phyloP scores from a whole-genome alignment of 2,888 invertebrate genomes.

The Andrena chrysosceles region DNA sequence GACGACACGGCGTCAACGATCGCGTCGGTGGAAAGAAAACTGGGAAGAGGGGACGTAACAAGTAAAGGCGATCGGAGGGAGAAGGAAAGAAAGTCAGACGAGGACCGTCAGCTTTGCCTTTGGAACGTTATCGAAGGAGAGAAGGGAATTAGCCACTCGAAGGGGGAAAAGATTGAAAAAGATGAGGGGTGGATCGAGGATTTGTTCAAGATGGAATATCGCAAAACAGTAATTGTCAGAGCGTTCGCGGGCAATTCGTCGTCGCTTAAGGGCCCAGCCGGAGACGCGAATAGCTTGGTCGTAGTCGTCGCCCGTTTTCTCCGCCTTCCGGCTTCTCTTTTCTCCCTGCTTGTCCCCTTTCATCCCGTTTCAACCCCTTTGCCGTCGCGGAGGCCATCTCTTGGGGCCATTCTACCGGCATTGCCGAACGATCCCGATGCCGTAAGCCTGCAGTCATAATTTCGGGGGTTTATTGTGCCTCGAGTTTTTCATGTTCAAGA shows the following conservation, averaged over 20 bases:
- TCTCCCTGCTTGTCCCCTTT: constrained; percentile 2
- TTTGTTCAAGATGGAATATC: background rate
- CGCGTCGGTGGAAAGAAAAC: background rate
- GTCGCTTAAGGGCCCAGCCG: background rate
- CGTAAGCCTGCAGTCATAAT: constrained; percentile 75
- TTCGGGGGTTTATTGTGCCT: constrained; percentile 77
- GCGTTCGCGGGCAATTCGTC: constrained; percentile 1
- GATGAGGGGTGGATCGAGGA: background rate
- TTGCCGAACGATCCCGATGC: constrained; percentile 54
- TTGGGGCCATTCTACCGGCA: constrained; percentile 58
- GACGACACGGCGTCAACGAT: constrained; percentile 18
- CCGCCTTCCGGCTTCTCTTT: constrained; percentile 1
- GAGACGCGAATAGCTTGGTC: constrained; percentile 3
- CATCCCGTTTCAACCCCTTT: background rate
- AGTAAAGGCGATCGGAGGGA: background rate
- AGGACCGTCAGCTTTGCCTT: background rate
- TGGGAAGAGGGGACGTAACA: background rate
- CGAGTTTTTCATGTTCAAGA: constrained; percentile 76
- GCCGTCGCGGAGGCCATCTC: constrained; percentile 16
- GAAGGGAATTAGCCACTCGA: constrained; percentile 3
- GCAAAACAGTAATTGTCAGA: background rate
- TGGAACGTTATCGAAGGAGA: constrained; percentile 7
- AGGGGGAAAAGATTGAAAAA: background rate
- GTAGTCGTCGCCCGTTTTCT: background rate
- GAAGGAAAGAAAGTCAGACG: background rate